Evolutionary conservation across 1,140 invertebrate genomes (phyloP), one percentile per base, ranked within the genome.

Genomic region (Dufourea novaeangliae): DNA sequence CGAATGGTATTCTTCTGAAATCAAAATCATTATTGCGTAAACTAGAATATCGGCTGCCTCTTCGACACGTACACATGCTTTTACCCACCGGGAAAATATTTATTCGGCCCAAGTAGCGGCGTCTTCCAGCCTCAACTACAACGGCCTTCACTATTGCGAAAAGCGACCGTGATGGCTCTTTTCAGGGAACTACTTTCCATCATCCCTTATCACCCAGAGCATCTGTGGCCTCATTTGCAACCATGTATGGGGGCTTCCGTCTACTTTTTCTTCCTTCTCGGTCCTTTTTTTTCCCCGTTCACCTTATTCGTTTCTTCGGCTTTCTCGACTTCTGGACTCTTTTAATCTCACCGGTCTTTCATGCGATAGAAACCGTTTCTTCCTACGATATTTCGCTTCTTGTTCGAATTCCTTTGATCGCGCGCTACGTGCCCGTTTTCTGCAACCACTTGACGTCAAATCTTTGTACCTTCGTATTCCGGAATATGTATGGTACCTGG

Each of bases 151-250:
- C 41, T 56, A 74, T 61, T 67, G 68, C 73, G 62, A 86, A 78
- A 62, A 86, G 74, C 52, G 39, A 76, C 39, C 57, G 70, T 82
- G 86, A 89, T 84, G 86, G 88, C 85, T 85, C 88, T 89, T 90
- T 90, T 90, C 88, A 90, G 73, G n/a, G 82, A 83, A 84, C 82
- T 83, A 88, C 87, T 90, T 87, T 85, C 87, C 88, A 89, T 90
- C 88, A 88, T 88, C 84, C 63, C 86, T 88, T 89, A 90, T 90
- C 88, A 80, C 78, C 68, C 74, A 41, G 79, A 73, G 77, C 88
- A 90, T 90, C 88, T 89, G 86, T 72, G 88, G 83, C 86, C 87
- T 90, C 88, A 88, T 89, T 89, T 89, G 85, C 87, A 88, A 84
- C 85, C 87, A 80, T 88, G 82, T 78, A 88, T 87, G 85, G 83